Conservation (phyloP, 2,797 vertebrate species). For the Scolopax bukidnonensis region DNA sequence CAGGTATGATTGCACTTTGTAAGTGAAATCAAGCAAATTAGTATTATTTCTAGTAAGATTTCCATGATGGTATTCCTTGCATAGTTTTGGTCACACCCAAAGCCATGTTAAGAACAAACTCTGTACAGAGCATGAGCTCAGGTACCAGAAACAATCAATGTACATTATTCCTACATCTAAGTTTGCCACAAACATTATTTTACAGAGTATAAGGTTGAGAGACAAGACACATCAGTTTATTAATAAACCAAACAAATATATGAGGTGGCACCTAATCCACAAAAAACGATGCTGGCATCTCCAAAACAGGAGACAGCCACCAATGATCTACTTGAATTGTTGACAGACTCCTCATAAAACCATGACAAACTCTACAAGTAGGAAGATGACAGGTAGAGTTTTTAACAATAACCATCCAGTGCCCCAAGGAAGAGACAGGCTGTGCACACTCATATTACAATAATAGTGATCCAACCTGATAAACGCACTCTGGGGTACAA, state of each 20-base stretch:
- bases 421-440: accelerated
- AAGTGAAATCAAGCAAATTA: not conserved
- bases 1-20: not conserved
- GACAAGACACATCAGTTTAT: not conserved
- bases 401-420: accelerated
- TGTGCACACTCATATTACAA: not conserved
- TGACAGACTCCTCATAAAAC: not conserved
- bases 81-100: not conserved
- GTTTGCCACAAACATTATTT: not conserved
- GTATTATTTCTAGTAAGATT: not conserved
- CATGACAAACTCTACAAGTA: not conserved
- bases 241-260: not conserved
- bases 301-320: not conserved
- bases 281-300: not conserved
- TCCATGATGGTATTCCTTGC: not conserved
- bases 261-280: not conserved
- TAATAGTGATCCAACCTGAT: not conserved
- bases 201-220: not conserved
- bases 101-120: not conserved
- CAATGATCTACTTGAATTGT: not conserved
- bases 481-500: not conserved
- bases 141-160: not conserved
- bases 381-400: not conserved
- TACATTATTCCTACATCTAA: not conserved
- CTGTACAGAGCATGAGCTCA: not conserved